Percentiles rank a stretch among this genome's conserved stretches.
Conservation (phyloP, 2,797 vertebrate genomes). For the Pangasius larnaudii region DNA sequence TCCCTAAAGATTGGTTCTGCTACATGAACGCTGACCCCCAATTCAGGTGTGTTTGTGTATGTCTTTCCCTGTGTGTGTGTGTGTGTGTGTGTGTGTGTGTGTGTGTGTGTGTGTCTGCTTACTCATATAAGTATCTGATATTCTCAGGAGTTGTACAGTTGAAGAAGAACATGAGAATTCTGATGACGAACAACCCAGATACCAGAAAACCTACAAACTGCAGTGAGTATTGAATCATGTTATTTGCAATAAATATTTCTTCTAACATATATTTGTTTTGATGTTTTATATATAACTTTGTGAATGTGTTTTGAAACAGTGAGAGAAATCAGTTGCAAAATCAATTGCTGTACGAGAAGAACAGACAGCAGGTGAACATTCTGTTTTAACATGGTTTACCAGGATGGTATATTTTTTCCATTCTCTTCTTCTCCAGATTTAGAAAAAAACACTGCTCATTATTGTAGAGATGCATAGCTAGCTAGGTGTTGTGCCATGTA, state of each 20-base stretch:
- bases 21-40: constrained; percentile 87
- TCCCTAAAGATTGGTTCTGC: constrained; percentile 92
- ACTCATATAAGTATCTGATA: background rate
- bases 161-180: constrained; percentile 87
- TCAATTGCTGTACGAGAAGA: constrained; percentile 56
- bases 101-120: background rate
- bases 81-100: constrained; percentile 1
- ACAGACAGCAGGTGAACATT: constrained; percentile 60
- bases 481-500: too few species aligned
- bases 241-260: background rate
- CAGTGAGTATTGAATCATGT: constrained; percentile 74
- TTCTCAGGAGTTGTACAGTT: constrained; percentile 81
- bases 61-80: background rate
- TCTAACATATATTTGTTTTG: background rate
- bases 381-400: background rate
- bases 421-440: background rate
- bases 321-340: constrained; percentile 63
- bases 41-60: constrained; percentile 80
- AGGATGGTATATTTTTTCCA: background rate
- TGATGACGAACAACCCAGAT: constrained; percentile 83
- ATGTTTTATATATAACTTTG: background rate
- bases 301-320: constrained; percentile 56
- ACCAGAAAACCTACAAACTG: constrained; percentile 87
- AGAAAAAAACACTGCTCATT: background rate
- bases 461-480: background rate